A percentile compares a stretch with the other conserved stretches of the same genome.
These are phyloP conservation scores for Pandemis heparana DNA, from an alignment of 2,888 invertebrate genomes.

Conservation along the genomic window DNA sequence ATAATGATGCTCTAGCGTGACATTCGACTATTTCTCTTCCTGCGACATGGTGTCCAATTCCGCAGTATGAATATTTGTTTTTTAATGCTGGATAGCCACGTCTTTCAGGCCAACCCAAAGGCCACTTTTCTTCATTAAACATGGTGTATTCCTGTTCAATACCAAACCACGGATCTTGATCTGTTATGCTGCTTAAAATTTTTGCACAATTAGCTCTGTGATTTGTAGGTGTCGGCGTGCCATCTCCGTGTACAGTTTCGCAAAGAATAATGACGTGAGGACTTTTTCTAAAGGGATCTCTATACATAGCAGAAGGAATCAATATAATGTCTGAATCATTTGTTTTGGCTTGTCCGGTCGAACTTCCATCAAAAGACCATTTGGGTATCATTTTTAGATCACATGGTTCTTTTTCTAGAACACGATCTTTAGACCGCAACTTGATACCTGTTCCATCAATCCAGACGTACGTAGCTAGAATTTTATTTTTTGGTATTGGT, in stretches of 20 bases:
- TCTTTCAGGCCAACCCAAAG: conserved; percentile 96
- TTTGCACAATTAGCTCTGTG: conserved; percentile 89
- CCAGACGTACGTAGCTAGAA: conserved; percentile 91
- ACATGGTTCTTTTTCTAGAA: conserved; percentile 86
- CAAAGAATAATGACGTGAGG: conserved; percentile 95
- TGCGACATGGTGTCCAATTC: conserved; percentile 96
- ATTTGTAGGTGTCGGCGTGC: conserved; percentile 91
- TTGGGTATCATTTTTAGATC: conserved; percentile 86
- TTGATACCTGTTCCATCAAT: conserved; percentile 92
- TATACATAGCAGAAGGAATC: conserved; percentile 95
- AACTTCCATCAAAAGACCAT: conserved; percentile 98
- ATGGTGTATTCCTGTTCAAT: conserved; percentile 97
- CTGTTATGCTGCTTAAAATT: conserved; percentile 78
- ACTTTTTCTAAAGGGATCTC: conserved; percentile 95
- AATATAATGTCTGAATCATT: conserved; percentile 95
- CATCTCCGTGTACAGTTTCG: conserved; percentile 91
- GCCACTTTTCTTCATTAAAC: conserved; percentile 92
- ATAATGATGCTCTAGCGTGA: conserved; percentile 93
- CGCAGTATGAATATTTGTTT: conserved; percentile 94
- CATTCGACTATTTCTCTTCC: conserved; percentile 98
- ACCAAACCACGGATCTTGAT: conserved; percentile 94
- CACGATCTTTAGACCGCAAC: conserved; percentile 88
- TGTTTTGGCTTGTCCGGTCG: conserved; percentile 93
- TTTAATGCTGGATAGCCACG: conserved; percentile 94
- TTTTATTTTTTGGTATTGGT: conserved; percentile 83